These are phyloP conservation scores for Cantharis lateralis DNA, from an alignment of 2,888 invertebrate species.

Conservation along the genomic window DNA sequence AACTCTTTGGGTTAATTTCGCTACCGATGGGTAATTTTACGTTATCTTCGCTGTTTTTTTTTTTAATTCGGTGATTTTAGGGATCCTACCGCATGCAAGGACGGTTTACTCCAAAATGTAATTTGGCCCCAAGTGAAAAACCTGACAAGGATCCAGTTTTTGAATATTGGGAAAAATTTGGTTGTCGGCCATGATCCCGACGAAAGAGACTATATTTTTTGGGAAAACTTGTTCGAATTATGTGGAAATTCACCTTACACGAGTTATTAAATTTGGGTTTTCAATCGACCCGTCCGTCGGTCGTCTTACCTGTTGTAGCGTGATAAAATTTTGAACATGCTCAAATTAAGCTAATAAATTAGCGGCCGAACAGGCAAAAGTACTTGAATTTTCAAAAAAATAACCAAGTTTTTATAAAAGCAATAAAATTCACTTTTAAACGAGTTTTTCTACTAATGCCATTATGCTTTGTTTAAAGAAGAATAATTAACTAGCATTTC, in stretches of 20 bases:
- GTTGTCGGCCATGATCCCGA: conserved; percentile 30
- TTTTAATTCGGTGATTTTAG: conserved; percentile 11
- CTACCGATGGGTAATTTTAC: conserved; percentile 7
- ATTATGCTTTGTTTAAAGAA: background rate
- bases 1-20: conserved; percentile 24
- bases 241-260: conserved; percentile 35
- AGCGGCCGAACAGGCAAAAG: background rate
- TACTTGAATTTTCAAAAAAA: conserved; percentile 4
- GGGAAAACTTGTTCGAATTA: conserved; percentile 34
- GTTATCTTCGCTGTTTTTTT: too few relatives aligned
- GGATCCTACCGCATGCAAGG: conserved; percentile 4
- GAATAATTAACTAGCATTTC: conserved; percentile 6
- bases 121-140: conserved; percentile 28
- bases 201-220: conserved; percentile 28
- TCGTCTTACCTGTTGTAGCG: background rate
- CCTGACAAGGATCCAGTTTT: conserved; percentile 18
- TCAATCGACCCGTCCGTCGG: background rate
- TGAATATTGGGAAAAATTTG: conserved; percentile 37
- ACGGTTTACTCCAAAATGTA: background rate
- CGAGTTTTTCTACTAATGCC: background rate
- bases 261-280: background rate
- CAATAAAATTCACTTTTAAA: background rate
- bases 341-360: background rate
- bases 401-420: background rate
- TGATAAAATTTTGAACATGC: background rate